Evolutionary conservation across 2,888 invertebrate genomes (phyloP).

Genomic region (Cremastobaeus sp.): DNA sequence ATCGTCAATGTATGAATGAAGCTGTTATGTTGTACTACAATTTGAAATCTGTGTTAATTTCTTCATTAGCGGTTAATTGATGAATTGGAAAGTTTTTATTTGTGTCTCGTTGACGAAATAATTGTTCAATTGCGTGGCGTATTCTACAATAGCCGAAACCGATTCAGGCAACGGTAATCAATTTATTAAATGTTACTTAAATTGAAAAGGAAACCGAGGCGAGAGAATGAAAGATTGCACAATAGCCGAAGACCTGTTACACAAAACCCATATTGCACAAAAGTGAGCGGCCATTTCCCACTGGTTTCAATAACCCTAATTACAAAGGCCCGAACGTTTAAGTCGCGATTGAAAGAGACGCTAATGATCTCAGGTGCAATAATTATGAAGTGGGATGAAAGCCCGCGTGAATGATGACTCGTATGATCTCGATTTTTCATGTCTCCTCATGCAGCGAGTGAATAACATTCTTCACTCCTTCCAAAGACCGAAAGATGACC

Average conservation of each 20-base stretch:
- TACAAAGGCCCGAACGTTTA: slow-evolving; percentile 47
- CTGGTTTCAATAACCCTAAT: slow-evolving; percentile 51
- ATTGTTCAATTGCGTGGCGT: no score
- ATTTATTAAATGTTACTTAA: slow-evolving; percentile 50
- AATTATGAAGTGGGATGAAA: slow-evolving; percentile 53
- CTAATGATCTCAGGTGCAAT: slow-evolving; percentile 58
- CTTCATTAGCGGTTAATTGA: no score
- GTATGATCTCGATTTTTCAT: slow-evolving; percentile 57
- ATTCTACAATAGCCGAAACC: slow-evolving; percentile 18
- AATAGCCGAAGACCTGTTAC: slow-evolving; percentile 37
- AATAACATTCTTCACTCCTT: slow-evolving; percentile 62
- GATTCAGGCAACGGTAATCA: slow-evolving; percentile 30
- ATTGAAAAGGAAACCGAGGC: slow-evolving; percentile 10
- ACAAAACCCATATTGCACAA: slow-evolving; percentile 51
- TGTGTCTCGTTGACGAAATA: no score
- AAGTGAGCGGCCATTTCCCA: slow-evolving; percentile 47
- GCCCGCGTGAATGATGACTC: slow-evolving; percentile 50
- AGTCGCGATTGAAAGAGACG: slow-evolving; percentile 48
- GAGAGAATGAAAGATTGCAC: slow-evolving; percentile 15
- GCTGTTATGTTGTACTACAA: no score
- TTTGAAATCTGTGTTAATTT: no score
- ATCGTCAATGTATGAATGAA: no score
- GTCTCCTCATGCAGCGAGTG: slow-evolving; percentile 51
- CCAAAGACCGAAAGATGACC: slow-evolving; percentile 48
- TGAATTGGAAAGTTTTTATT: no score